Evolutionary conservation across 2,113 vertebrate genomes (phyloP).

Genomic region (Cyprinodon variegatus): DNA sequence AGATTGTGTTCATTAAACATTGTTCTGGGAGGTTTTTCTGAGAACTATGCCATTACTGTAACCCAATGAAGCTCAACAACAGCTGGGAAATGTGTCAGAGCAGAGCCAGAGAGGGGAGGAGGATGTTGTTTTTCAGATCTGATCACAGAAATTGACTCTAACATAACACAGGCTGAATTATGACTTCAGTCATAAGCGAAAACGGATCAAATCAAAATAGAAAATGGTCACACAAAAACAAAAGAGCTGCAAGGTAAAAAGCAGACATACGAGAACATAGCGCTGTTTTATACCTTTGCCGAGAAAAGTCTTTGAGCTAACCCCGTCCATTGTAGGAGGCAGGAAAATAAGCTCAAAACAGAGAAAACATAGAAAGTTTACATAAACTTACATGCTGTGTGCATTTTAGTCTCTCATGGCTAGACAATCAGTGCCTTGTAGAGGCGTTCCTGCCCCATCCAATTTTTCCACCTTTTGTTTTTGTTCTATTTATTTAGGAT

Average conservation of each 20-base stretch:
- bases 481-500: background rate
- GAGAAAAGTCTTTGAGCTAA: background rate
- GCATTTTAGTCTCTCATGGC: background rate
- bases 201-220: background rate
- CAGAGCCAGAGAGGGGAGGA: background rate
- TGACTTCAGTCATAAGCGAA: background rate
- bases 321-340: background rate
- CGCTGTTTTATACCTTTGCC: conserved; percentile 1
- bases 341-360: background rate
- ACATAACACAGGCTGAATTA: background rate
- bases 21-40: conserved; percentile 7
- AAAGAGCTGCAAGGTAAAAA: background rate
- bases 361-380: background rate
- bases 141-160: background rate
- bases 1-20: background rate
- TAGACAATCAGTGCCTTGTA: background rate
- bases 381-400: background rate
- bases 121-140: fast-evolving
- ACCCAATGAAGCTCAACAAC: conserved; percentile 19
- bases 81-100: conserved; percentile 29
- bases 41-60: conserved; percentile 6
- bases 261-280: background rate
- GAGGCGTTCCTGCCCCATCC: background rate
- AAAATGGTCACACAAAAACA: background rate
- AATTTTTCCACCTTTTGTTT: background rate